These are phyloP conservation scores for Ammodramus savannarum DNA, from an alignment of 2,113 vertebrate species.

Conservation along the genomic window DNA sequence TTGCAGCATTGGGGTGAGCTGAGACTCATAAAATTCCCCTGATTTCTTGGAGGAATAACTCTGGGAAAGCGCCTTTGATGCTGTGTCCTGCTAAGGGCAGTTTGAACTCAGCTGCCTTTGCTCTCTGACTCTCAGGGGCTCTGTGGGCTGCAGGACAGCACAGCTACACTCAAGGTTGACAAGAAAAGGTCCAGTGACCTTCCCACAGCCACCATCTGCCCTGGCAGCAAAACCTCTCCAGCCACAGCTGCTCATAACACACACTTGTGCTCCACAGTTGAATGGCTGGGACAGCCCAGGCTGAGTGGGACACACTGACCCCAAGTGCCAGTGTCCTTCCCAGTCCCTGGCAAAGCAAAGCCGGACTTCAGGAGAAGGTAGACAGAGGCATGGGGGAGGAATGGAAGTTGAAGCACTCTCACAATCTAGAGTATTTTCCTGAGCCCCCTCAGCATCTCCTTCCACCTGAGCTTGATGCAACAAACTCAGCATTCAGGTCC, in stretches of 20 bases:
- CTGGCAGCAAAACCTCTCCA: background rate
- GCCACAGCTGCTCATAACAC: background rate
- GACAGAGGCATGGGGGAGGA: background rate
- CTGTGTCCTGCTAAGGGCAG: background rate
- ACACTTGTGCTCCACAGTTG: background rate
- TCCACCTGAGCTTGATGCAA: background rate
- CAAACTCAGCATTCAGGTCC: background rate
- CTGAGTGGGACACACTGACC: background rate
- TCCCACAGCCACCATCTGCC: background rate
- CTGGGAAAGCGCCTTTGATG: background rate
- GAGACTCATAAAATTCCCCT: background rate
- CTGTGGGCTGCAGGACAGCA: background rate
- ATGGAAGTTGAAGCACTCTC: background rate
- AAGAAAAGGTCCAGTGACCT: background rate
- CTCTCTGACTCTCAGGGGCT: background rate
- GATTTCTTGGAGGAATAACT: background rate
- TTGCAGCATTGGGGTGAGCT: background rate
- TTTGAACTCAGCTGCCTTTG: background rate
- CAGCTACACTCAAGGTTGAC: background rate
- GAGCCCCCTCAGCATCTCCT: background rate
- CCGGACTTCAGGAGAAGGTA: background rate
- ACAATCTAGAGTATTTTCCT: background rate
- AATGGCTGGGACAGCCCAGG: background rate
- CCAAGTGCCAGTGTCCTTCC: rapidly evolving
- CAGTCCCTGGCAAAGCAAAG: background rate